Conservation (phyloP, 2,797 vertebrate species). For the Limnodromus scolopaceus region DNA sequence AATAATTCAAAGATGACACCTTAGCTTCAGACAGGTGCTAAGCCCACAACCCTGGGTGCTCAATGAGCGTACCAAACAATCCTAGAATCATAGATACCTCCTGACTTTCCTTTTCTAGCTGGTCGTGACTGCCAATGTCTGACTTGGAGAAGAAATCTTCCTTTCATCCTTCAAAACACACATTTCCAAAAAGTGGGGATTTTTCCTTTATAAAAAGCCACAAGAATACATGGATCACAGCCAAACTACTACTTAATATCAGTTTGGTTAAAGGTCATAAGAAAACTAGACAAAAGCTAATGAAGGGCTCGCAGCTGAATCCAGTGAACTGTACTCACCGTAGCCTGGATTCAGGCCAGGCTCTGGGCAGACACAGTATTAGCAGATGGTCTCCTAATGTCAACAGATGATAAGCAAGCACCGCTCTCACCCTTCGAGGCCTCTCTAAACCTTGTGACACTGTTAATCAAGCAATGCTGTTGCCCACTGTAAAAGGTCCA, state of each 20-base stretch:
- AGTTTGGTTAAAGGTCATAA: background rate
- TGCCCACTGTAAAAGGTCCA: background rate
- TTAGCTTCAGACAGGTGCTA: background rate
- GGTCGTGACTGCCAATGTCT: background rate
- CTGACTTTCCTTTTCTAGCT: background rate
- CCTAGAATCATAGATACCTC: too few species aligned
- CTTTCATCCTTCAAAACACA: background rate
- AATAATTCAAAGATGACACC: background rate
- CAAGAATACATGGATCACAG: background rate
- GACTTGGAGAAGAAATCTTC: background rate
- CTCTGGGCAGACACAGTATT: background rate
- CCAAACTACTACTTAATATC: background rate
- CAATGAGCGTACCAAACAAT: background rate
- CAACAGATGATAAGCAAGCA: background rate
- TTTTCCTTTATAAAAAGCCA: background rate
- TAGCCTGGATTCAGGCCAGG: background rate
- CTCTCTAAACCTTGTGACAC: background rate
- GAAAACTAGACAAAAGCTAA: background rate
- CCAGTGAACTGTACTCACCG: fast-evolving
- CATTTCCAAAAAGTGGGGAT: background rate
- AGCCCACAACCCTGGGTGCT: background rate
- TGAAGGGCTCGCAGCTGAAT: background rate
- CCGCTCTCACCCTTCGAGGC: background rate
- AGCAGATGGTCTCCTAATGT: background rate
- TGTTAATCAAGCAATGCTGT: background rate